A percentile compares a stretch with the other conserved stretches of the same genome.
Conservation (phyloP, 2,113 vertebrate genomes). For the Sinocyclocheilus grahami region DNA sequence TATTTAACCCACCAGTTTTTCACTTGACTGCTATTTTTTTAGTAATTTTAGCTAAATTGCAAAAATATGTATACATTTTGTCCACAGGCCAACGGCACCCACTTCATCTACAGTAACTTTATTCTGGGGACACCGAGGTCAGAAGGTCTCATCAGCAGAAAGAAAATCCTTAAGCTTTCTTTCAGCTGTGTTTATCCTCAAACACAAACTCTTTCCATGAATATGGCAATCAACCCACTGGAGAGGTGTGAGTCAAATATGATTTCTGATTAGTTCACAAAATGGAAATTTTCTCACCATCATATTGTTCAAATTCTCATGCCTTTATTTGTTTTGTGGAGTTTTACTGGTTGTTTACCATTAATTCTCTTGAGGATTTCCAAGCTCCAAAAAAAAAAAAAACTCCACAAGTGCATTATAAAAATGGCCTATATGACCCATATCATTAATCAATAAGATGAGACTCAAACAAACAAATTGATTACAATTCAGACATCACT, state of each 20-base stretch:
- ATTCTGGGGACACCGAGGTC: background rate
- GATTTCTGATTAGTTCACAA: background rate
- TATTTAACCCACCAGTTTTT: background rate
- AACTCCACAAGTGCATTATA: too few species aligned
- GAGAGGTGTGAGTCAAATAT: constrained; percentile 1
- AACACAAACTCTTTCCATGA: constrained; percentile 19
- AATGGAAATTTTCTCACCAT: background rate
- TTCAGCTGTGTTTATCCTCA: constrained; percentile 23
- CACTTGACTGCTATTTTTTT: background rate
- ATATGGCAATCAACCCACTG: constrained; percentile 17
- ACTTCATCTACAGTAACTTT: background rate
- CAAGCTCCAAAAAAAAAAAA: background rate
- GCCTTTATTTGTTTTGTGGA: background rate
- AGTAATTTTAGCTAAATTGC: background rate
- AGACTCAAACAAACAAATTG: too few species aligned
- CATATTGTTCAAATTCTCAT: background rate
- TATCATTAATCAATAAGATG: too few species aligned
- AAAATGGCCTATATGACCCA: too few species aligned
- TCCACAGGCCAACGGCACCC: background rate
- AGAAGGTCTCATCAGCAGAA: background rate
- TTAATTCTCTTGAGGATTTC: background rate
- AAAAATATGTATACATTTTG: background rate
- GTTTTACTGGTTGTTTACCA: too few species aligned
- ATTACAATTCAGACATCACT: too few species aligned
- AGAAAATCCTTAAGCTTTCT: background rate